Evolutionary conservation across 2,797 vertebrate genomes (phyloP).

Genomic region (Syndactyla subalaris): DNA sequence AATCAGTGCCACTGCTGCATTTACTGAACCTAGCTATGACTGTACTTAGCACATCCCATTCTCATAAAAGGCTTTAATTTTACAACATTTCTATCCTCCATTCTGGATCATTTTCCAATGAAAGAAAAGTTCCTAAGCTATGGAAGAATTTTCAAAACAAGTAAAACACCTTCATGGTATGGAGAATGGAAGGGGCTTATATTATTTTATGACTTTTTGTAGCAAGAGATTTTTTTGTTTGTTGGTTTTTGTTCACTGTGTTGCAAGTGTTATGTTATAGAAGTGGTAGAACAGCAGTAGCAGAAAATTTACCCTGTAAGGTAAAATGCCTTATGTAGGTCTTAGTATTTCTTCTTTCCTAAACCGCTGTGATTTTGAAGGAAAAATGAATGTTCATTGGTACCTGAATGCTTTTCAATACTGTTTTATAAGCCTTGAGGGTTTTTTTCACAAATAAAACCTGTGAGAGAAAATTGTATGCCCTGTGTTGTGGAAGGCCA

Average conservation of each 20-base stretch:
- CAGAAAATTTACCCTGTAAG: neutral
- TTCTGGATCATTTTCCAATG: neutral
- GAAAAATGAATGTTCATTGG: neutral
- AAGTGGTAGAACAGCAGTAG: neutral
- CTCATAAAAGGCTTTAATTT: neutral
- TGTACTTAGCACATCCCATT: neutral
- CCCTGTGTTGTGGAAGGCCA: neutral
- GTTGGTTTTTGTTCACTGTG: neutral
- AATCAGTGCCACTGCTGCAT: neutral
- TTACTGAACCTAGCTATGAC: neutral
- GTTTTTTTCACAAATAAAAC: neutral
- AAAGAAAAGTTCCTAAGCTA: neutral
- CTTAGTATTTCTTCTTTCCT: neutral
- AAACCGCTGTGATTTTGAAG: neutral
- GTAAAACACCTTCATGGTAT: neutral
- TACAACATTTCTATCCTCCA: neutral
- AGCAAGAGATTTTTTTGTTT: neutral
- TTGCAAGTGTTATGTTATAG: neutral
- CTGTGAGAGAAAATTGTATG: neutral
- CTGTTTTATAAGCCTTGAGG: neutral
- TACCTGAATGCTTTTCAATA: neutral
- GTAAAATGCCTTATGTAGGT: neutral
- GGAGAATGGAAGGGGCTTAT: neutral
- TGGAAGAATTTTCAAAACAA: neutral
- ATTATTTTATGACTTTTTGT: neutral